Evolutionary conservation across 2,113 vertebrate genomes (phyloP), one percentile per base, ranked within the genome.

Genomic region (Eolophus roseicapilla): DNA sequence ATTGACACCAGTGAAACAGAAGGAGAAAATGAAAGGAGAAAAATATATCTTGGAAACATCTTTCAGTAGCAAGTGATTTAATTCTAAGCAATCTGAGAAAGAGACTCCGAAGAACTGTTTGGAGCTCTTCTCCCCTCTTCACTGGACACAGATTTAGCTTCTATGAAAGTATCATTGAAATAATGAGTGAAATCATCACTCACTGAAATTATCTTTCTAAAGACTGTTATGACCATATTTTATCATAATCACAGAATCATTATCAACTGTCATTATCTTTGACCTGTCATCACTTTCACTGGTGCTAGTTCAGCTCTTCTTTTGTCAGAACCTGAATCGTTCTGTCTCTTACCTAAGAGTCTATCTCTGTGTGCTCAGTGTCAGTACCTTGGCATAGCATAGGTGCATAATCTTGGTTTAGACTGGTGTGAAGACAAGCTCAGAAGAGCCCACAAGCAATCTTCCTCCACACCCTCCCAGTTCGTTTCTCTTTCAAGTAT

Each of bases 391-490:
- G 46, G 11, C 16, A 33, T 16, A 57, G 2, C 17, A 27, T 17
- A 82, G 19, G 1, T 55, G 6, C 3, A 6, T 69, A 37, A 74
- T 28, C 11, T 64, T 53, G 5, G 2, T 86, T 89, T 53, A 57
- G 39, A 57, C 6, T 43, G 8, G 25, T 52, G 20, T 20, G n/a
- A 71, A 78, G 17, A 57, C 77, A 59, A 69, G 7, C 8, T 41
- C 55, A 71, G 29, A 75, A 73, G 44, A 35, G 19, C 1, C 7
- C 16, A 49, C 2, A 17, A 25, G 5, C 0, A 3, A 3, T 5
- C 1, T 33, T 33, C 5, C 5, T 5, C 7, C 8, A 24, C 17
- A 53, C 1, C 0, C 3, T 4, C 3, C 4, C 5, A 9, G 9
- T 39, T 83, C 2, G 3, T 49, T 52, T 59, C 15, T 68, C 24